Conservation (phyloP, 37 sponge, comb jelly and placozoan genomes). For the Spongilla lacustris region DNA sequence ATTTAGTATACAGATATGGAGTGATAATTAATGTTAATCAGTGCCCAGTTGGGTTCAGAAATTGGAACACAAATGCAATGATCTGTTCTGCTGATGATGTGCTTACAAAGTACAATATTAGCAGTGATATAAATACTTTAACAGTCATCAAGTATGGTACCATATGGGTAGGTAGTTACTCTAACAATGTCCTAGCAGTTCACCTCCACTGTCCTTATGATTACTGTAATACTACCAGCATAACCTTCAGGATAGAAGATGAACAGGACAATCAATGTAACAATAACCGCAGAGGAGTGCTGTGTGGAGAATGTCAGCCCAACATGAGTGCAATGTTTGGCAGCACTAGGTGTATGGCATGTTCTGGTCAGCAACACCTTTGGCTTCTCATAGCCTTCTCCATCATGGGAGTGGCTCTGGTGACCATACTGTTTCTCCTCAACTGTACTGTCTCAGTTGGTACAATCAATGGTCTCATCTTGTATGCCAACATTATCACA, state of each 20-base stretch:
- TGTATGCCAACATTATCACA: conserved; percentile 2
- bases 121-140: too few relatives aligned
- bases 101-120: too few relatives aligned
- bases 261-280: not conserved
- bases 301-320: not conserved
- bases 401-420: not conserved
- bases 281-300: not conserved
- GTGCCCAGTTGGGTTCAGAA: too few relatives aligned
- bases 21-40: too few relatives aligned
- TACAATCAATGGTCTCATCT: not conserved
- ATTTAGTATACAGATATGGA: too few relatives aligned
- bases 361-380: not conserved
- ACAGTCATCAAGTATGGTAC: too few relatives aligned
- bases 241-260: not conserved
- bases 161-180: too few relatives aligned
- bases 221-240: not conserved
- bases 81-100: too few relatives aligned
- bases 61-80: too few relatives aligned
- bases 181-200: too few relatives aligned
- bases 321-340: not conserved
- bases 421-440: not conserved
- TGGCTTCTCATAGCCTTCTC: not conserved
- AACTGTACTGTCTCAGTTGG: not conserved
- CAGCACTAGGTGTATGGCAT: not conserved
- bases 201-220: conserved; percentile 1